Percentiles rank a stretch among this genome's conserved stretches.
These are phyloP conservation scores for Grantiella picta DNA, from an alignment of 2,113 vertebrate species.

Conservation along the genomic window DNA sequence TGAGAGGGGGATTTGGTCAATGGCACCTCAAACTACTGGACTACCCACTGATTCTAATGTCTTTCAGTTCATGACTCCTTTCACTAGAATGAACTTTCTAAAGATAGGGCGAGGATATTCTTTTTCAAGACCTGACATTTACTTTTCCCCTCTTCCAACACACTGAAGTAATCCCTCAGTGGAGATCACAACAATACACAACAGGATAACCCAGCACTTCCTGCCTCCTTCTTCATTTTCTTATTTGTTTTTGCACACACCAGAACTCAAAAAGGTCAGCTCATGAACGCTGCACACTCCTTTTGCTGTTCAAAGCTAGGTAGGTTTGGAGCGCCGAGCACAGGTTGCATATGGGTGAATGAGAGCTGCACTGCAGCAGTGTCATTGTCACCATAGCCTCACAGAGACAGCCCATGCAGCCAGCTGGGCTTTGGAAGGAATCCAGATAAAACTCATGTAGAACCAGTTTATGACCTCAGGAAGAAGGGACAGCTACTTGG, in stretches of 20 bases:
- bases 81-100: not conserved
- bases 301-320: not conserved
- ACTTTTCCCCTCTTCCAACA: not conserved
- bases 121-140: constrained; percentile 28
- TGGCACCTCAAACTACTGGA: not conserved
- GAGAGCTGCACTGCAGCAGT: fast-evolving
- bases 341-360: not conserved
- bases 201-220: not conserved
- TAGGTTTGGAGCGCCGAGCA: fast-evolving
- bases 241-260: not conserved
- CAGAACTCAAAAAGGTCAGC: not conserved
- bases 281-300: not conserved
- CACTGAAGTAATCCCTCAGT: not conserved
- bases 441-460: not conserved
- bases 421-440: not conserved
- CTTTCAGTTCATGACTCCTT: not conserved
- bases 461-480: not conserved
- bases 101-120: not conserved
- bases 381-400: not conserved
- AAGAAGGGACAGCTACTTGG: not conserved
- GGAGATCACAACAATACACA: not conserved
- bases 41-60: not conserved
- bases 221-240: not conserved
- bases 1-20: not conserved
- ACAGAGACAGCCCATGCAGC: fast-evolving